Evolutionary conservation across 2,797 vertebrate genomes (phyloP).

Genomic region (Pangasius mekongensis): DNA sequence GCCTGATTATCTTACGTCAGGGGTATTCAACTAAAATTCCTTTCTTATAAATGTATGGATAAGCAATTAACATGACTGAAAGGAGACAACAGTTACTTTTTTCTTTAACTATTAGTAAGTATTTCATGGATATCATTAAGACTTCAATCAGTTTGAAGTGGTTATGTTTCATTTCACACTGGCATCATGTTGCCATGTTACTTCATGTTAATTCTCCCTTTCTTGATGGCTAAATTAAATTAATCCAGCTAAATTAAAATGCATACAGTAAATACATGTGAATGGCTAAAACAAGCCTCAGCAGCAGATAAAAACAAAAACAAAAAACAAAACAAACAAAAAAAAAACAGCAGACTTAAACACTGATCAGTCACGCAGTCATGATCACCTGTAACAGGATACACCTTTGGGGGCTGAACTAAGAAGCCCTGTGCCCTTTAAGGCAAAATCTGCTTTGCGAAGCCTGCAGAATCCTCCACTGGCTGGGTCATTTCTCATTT

Average conservation of each 20-base stretch:
- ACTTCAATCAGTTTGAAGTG: not conserved
- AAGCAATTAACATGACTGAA: not conserved
- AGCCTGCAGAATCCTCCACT: conserved; percentile 12
- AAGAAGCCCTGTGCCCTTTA: conserved; percentile 3
- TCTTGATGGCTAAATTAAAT: not conserved
- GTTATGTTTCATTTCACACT: not conserved
- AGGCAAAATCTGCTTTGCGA: conserved; percentile 19
- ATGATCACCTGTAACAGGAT: conserved; percentile 34
- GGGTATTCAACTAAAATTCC: too few species aligned
- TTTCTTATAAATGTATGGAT: not conserved
- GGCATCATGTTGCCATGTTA: not conserved
- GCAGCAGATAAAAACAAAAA: not conserved
- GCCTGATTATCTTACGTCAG: not conserved
- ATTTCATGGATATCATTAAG: not conserved
- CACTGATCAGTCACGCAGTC: conserved; percentile 28
- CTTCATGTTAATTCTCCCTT: not conserved
- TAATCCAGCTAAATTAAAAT: not conserved
- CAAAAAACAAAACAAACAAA: too few species aligned
- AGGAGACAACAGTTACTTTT: too few species aligned
- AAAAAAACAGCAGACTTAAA: not conserved
- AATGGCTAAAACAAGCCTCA: not conserved
- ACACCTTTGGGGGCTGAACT: conserved; percentile 5
- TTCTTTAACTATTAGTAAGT: not conserved
- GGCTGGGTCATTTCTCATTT: conserved; percentile 51
- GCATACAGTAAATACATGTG: not conserved